These are phyloP conservation scores for Spatula versicolor DNA, from an alignment of 2,797 vertebrate genomes.

Conservation along the genomic window DNA sequence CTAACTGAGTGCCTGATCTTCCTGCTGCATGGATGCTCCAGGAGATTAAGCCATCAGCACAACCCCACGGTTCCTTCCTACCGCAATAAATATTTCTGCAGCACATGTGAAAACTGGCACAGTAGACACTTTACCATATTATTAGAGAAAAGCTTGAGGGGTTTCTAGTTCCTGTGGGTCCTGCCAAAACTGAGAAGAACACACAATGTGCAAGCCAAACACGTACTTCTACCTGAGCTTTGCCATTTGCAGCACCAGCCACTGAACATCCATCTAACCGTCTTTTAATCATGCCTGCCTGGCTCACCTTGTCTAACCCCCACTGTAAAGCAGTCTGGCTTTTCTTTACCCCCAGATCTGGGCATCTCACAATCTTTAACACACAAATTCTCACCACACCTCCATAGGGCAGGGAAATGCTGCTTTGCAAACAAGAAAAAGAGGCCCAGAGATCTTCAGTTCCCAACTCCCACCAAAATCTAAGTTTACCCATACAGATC, in stretches of 20 bases:
- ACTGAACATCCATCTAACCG: not conserved
- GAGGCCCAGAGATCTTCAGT: not conserved
- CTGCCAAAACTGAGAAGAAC: slow-evolving; percentile 14
- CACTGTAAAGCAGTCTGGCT: not conserved
- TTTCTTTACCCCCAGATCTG: not conserved
- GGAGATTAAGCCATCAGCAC: not conserved
- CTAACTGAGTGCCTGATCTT: not conserved
- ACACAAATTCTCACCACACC: not conserved
- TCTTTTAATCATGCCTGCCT: not conserved
- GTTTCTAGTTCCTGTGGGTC: not conserved
- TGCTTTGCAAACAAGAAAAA: not conserved
- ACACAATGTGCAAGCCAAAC: slow-evolving; percentile 2
- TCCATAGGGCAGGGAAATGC: not conserved
- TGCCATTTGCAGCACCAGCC: not conserved
- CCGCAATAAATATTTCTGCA: not conserved
- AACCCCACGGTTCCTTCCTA: not conserved
- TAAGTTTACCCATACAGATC: not conserved
- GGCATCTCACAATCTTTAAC: not conserved
- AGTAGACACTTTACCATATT: not conserved
- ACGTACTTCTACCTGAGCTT: not conserved
- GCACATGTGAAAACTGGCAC: slow-evolving; percentile 20
- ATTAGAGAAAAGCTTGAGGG: not conserved
- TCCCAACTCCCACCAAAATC: not conserved
- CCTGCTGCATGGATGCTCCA: not conserved
- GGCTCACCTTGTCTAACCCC: not conserved